Evolutionary conservation across 2,113 vertebrate species (phyloP), one percentile per base, ranked within the genome.

Genomic region (Triplophysa rosa): DNA sequence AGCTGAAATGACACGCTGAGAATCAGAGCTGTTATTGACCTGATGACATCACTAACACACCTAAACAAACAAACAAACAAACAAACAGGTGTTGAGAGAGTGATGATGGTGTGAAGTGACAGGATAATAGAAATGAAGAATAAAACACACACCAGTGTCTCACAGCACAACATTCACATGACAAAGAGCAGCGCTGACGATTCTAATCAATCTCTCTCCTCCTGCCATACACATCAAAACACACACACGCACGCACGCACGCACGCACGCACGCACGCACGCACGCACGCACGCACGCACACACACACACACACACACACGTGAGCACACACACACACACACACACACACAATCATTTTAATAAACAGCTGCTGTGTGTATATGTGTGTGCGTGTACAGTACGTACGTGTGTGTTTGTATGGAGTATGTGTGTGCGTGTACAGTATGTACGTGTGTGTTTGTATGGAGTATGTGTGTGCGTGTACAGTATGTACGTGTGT

Each of bases 191-290:
- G 83, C 82, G 82, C 83, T 21, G 80, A 87, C 84, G 80, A 76
- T 78, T 77, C 10, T 91, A 89, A 91, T 90, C 86, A 80, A 86
- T 88, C 84, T 80, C 77, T 81, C 78, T 81, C 81, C 84, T 42
- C 49, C 19, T 79, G 17, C 69, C 83, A 89, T 90, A 90, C 82
- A 90, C 88, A 86, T 84, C 84, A 81, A 81, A 86, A 87, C 89
- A 83, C 82, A 82, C 86, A 85, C 88, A 64, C 63, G 86, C 26
- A 26, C 26, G 26, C n/a, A n/a, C n/a, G n/a, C n/a, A n/a, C n/a
- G n/a, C n/a, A n/a, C n/a, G n/a, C n/a, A n/a, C n/a, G n/a, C n/a
- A n/a, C n/a, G n/a, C n/a, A n/a, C n/a, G n/a, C n/a, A n/a, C n/a
- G n/a, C n/a, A n/a, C n/a, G n/a, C n/a, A n/a, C n/a, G n/a, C n/a